Base-by-base conservation (phyloP, 2,797 vertebrate genomes). In the Mormyrops attenuatus region DNA sequence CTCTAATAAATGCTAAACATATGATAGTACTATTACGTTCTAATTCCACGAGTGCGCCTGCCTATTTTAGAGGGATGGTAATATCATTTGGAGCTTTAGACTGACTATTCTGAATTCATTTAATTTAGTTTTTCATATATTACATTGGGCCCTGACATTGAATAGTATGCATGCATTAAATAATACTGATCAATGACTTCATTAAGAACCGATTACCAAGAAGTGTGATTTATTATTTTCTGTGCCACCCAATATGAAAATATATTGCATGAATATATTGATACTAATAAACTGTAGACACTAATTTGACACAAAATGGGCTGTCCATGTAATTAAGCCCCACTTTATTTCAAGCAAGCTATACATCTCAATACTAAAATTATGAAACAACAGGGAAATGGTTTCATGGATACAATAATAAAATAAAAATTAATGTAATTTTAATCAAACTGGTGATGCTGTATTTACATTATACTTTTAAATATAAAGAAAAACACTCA, bases 181-280 rank as follows among this genome's bases (percentile, higher is more conserved):
- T 80, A 80, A 80, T 80, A 80, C 41, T 80, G 73, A 80, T 41
- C 73, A 80, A 80, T 80, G 34, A 80, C 38, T 73, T 73, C 66
- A 73, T 73, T 73, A 73, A 38, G 66, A 73, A 80, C 41, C 41
- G 73, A 80, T 41, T 80, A 41, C 41, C 38, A n/a, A n/a, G 73
- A 44, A 44, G 17, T n/a, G 73, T 80, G 73, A 80, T 80, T 41
- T 80, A 80, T 80, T 44, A 80, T 80, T 80, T 80, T 80, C 13
- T 4, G 17, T 44, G 73, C 34, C 41, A 44, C 17, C 38, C 38
- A 47, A 44, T 80, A 80, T 80, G 73, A 80, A 80, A 41, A 44
- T 80, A 41, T 47, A 80, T 80, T 41, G 38, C 73, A 47, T 80
- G 20, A 80, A 47, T 80, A 80, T 41, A 41, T 80, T 20, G 38